Base-by-base conservation (phyloP, 2,797 vertebrate species). In the Xiphorhynchus erythropygius region DNA sequence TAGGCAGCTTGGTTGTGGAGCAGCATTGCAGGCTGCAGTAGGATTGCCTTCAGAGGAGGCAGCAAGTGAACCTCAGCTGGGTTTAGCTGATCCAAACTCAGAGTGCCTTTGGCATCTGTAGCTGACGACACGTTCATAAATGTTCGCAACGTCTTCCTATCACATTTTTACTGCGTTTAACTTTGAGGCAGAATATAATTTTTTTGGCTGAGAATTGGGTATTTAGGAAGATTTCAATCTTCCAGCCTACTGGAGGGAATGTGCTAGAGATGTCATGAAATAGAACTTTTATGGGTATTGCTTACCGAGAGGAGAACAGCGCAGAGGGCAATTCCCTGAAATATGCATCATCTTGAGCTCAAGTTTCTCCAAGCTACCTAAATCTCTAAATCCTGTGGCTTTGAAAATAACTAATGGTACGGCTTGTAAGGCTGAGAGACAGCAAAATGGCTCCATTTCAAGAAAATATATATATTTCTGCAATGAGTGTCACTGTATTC, bases 381-480 rank as follows among this genome's bases (percentile, higher is more conserved):
- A 93, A 91, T 50, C 63, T 41, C 41, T 83, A 65, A 82, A 70
- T 88, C 82, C 63, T 11, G 2, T 78, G 59, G 84, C 75, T 95
- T 91, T 95, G 77, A 90, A 95, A 91, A 91, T 94, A 87, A 55
- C 30, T 95, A 84, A 82, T 82, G 39, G 68, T 90, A 55, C 2
- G 56, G 11, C 35, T 73, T 73, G 59, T 76, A 62, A 89, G 73
- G 25, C 23, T 95, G 93, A 93, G 74, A 94, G 90, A 70, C 69
- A 86, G 82, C 8, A 55, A 84, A 91, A 73, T 44, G 86, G 46
- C 59, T 96, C 90, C 35, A 41, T 94, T 94, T 87, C 35, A 91
- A 53, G 81, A 82, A 62, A 87, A 81, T 32, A 42, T 1, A 42
- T 1, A 2, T 49, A n/a, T 93, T 93, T 85, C 73, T 92, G 25